These are phyloP conservation scores for Drosophila dives DNA, from an alignment of 2,888 invertebrate genomes.

Conservation along the genomic window DNA sequence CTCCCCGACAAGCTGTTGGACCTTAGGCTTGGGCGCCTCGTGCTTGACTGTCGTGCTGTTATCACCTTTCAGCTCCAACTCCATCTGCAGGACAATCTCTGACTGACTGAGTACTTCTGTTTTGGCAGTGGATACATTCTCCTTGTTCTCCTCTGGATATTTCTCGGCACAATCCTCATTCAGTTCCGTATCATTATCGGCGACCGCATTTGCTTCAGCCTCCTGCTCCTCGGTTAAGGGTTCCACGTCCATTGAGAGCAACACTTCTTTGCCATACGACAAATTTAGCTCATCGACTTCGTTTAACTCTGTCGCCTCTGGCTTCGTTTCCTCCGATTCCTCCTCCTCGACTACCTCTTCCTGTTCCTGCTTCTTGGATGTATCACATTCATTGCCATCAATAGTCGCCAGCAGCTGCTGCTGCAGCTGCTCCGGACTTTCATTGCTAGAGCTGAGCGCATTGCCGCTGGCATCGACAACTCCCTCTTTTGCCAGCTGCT, in stretches of 20 bases:
- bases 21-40: background rate
- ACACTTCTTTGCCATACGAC: conserved; percentile 40
- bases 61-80: conserved; percentile 25
- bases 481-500: conserved; percentile 61
- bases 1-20: background rate
- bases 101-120: conserved; percentile 26
- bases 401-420: background rate
- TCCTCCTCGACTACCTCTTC: background rate
- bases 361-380: conserved; percentile 7
- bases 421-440: conserved; percentile 5
- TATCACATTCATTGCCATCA: conserved; percentile 33
- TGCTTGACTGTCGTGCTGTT: conserved; percentile 11
- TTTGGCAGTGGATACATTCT: conserved; percentile 57
- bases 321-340: background rate
- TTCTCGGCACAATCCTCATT: conserved; percentile 24
- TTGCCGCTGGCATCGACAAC: conserved; percentile 65
- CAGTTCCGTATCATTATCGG: conserved; percentile 30
- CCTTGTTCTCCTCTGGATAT: conserved; percentile 63
- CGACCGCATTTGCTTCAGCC: conserved; percentile 27
- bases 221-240: conserved; percentile 49
- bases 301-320: conserved; percentile 2
- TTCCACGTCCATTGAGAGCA: conserved; percentile 22
- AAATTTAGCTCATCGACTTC: conserved; percentile 5
- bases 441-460: conserved; percentile 59
- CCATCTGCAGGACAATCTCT: conserved; percentile 46